Conservation (phyloP, 2,113 vertebrate species). For the Poecilia latipinna region DNA sequence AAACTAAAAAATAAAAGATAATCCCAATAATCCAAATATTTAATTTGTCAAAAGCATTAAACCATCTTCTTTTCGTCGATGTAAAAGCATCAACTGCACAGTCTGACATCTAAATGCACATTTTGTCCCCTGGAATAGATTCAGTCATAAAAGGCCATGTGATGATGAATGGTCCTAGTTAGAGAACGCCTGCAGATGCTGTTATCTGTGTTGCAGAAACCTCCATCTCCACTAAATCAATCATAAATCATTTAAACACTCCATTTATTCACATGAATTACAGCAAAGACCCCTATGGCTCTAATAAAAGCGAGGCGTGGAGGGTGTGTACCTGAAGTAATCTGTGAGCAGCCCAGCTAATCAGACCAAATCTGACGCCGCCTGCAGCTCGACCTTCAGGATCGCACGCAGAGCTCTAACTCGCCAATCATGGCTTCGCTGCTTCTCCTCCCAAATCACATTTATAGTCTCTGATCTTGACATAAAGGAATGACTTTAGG, state of each 20-base stretch:
- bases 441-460: slow-evolving; percentile 16
- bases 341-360: slow-evolving; percentile 44
- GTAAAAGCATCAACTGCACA: slow-evolving; percentile 2
- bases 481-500: slow-evolving; percentile 13
- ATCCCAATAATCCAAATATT: background rate
- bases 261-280: slow-evolving; percentile 68
- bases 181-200: slow-evolving; percentile 41
- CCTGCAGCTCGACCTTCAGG: slow-evolving; percentile 47
- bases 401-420: slow-evolving; percentile 8
- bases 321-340: slow-evolving; percentile 36
- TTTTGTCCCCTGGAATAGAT: slow-evolving; percentile 53
- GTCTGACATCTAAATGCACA: slow-evolving; percentile 41
- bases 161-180: slow-evolving; percentile 52
- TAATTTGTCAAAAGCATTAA: background rate
- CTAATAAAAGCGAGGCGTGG: background rate
- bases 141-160: slow-evolving; percentile 39
- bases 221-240: slow-evolving; percentile 61
- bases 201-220: slow-evolving; percentile 55
- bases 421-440: slow-evolving; percentile 13
- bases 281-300: slow-evolving; percentile 39
- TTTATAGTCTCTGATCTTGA: slow-evolving; percentile 6
- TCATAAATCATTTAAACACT: slow-evolving; percentile 55
- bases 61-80: background rate
- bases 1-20: too few relatives aligned
- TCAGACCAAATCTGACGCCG: slow-evolving; percentile 36